Evolutionary conservation across 2,888 invertebrate species (phyloP).

Genomic region (Tridacna gigas): DNA sequence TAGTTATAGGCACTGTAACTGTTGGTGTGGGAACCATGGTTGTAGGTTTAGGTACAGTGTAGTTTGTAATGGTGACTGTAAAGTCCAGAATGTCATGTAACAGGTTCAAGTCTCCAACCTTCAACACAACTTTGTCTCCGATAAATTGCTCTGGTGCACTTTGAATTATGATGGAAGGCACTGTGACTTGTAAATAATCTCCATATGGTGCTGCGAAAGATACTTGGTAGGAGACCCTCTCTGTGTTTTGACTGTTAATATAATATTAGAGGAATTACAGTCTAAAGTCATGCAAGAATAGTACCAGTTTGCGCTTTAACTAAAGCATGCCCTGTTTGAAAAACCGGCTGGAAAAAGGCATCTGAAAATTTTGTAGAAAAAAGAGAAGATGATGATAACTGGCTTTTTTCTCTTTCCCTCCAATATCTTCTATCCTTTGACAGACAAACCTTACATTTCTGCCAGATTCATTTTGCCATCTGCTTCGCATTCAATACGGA

Average conservation of each 20-base stretch:
- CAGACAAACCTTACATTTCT: too few species aligned
- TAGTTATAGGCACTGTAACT: constrained; percentile 12
- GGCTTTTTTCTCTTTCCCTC: too few species aligned
- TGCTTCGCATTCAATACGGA: too few species aligned
- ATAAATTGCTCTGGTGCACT: constrained; percentile 35
- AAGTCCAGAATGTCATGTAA: constrained; percentile 33
- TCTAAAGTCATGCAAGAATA: too few species aligned
- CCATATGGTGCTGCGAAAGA: constrained; percentile 33
- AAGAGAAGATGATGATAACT: too few species aligned
- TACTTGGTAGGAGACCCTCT: constrained; percentile 21
- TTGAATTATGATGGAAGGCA: constrained; percentile 41
- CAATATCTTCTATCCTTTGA: too few species aligned
- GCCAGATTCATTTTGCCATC: too few species aligned
- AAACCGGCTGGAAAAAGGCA: too few species aligned
- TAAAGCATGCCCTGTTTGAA: too few species aligned
- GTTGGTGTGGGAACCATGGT: constrained; percentile 29
- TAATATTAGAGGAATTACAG: neutral
- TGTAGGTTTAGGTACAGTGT: constrained; percentile 23
- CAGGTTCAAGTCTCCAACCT: constrained; percentile 46
- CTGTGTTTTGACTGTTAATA: neutral
- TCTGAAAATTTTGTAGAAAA: too few species aligned
- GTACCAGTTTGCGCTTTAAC: too few species aligned
- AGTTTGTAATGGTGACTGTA: constrained; percentile 44
- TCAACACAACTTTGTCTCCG: constrained; percentile 16
- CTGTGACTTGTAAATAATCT: constrained; percentile 22